These are phyloP conservation scores for Syngnathus typhle DNA, from an alignment of 2,113 vertebrate species.

Conservation along the genomic window DNA sequence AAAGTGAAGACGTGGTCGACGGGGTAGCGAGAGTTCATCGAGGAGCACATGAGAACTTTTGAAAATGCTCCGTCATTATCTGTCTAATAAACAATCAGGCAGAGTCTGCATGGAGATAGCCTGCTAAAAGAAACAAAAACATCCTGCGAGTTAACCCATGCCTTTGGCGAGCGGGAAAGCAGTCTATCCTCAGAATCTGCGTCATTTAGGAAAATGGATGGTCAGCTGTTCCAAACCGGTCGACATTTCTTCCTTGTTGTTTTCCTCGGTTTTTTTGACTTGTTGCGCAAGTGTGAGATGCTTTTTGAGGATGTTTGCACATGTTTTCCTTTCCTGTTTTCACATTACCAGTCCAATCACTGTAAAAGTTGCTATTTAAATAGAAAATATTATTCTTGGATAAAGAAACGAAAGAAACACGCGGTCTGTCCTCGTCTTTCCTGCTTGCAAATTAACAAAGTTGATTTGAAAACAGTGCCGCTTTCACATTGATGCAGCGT, in stretches of 20 bases:
- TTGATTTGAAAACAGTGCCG: neutral
- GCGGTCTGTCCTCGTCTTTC: constrained; percentile 42
- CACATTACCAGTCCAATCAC: constrained; percentile 50
- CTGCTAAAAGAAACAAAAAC: constrained; percentile 24
- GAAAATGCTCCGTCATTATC: constrained; percentile 44
- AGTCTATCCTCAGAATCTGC: constrained; percentile 51
- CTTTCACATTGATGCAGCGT: too few species aligned
- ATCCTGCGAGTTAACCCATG: neutral
- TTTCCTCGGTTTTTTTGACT: constrained; percentile 40
- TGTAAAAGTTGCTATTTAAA: constrained; percentile 66
- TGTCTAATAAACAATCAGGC: constrained; percentile 25
- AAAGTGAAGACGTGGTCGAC: constrained; percentile 6
- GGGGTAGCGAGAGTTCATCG: constrained; percentile 9
- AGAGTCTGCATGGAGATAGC: constrained; percentile 41
- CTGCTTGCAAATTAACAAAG: neutral
- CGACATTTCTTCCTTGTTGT: constrained; percentile 54
- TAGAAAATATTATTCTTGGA: constrained; percentile 68
- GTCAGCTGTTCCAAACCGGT: constrained; percentile 24
- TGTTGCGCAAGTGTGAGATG: constrained; percentile 50
- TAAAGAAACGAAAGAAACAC: constrained; percentile 56
- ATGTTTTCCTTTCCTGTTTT: constrained; percentile 66
- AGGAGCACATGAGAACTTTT: constrained; percentile 45
- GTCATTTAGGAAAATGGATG: constrained; percentile 28
- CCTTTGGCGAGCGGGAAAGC: constrained; percentile 34
- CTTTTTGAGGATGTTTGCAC: constrained; percentile 69